Conservation (phyloP, 2,888 invertebrate species). For the Chrysolina haemoptera region DNA sequence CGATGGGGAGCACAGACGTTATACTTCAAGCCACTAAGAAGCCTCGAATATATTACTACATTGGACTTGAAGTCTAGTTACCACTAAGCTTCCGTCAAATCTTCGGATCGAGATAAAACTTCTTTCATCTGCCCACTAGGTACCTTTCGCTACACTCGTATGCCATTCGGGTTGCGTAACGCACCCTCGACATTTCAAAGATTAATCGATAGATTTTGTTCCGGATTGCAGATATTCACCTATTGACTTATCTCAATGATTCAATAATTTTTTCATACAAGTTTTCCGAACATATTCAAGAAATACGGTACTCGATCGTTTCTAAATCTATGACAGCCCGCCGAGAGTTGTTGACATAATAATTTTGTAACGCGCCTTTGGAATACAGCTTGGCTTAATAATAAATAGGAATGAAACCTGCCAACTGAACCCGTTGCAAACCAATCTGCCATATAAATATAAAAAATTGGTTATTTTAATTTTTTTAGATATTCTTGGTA, state of each 20-base stretch:
- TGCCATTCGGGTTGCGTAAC: no score
- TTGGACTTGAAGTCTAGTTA: slow-evolving; percentile 35
- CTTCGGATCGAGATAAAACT: slow-evolving; percentile 43
- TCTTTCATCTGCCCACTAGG: slow-evolving; percentile 57
- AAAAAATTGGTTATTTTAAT: no score
- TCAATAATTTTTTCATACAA: slow-evolving; percentile 49
- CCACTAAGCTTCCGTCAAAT: slow-evolving; percentile 28
- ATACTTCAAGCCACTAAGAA: slow-evolving; percentile 36
- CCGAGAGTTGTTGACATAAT: no score
- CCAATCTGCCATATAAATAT: no score
- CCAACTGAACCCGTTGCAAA: no score
- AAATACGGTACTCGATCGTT: slow-evolving; percentile 7
- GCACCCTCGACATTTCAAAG: slow-evolving; percentile 55
- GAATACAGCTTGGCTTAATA: no score
- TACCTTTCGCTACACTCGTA: slow-evolving; percentile 47
- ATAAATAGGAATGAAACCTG: no score
- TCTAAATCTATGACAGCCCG: no score
- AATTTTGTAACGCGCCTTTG: no score
- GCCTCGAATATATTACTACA: slow-evolving; percentile 37
- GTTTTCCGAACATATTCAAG: slow-evolving; percentile 13
- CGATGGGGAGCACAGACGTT: slow-evolving; percentile 51
- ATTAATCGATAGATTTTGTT: slow-evolving; percentile 50
- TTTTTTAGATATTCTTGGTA: no score
- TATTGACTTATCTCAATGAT: slow-evolving; percentile 55
- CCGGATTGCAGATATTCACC: slow-evolving; percentile 43